Base-by-base conservation (phyloP, 2,797 vertebrate species). In the Oophaga sylvatica region DNA sequence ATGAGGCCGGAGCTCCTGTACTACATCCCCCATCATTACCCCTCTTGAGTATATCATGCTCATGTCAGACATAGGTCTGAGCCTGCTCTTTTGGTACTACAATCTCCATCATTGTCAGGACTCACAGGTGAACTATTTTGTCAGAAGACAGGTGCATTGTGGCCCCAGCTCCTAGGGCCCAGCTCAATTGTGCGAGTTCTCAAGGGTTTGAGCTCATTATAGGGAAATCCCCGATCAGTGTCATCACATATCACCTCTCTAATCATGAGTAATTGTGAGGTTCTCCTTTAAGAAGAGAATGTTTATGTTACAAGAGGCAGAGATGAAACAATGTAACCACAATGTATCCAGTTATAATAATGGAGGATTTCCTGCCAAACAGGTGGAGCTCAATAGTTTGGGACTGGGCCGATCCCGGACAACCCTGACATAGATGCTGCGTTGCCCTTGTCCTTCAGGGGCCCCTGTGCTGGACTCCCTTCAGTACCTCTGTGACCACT, bases 21-120 rank as follows among this genome's bases (percentile, higher is more conserved):
- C 45, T 48, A 29, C 31, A 41, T 41, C 35, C 35, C 35, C 35
- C 35, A 73, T 45, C 35, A 41, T 94, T 88, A 15, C 92, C 95
- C 68, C 94, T 92, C 95, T 93, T 94, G 94, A 93, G 95, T 95
- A 95, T 94, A 94, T 87, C 93, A 85, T 90, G 93, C 92, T 93
- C 93, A 95, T 95, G 94, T 95, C 0, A 95, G 92, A 84, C 92
- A 92, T 2, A 17, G 16, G 15, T 2, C 0, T 35, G 16, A 6
- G 17, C 17, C 11, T 73, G 4, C 35, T 73, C 0, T 12, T 11
- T 29, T 67, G 2, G 6, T 9, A 75, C 41, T 59, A 78, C 26
- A 79, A 19, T 57, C 29, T 56, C 48, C 26, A 78, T 78, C 53
- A 59, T 78, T 59, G 45, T 53, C 41, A 48, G 62, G 20, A 63